These are phyloP conservation scores for Lumbricus terrestris DNA, from an alignment of 2,888 invertebrate species.

Conservation along the genomic window DNA sequence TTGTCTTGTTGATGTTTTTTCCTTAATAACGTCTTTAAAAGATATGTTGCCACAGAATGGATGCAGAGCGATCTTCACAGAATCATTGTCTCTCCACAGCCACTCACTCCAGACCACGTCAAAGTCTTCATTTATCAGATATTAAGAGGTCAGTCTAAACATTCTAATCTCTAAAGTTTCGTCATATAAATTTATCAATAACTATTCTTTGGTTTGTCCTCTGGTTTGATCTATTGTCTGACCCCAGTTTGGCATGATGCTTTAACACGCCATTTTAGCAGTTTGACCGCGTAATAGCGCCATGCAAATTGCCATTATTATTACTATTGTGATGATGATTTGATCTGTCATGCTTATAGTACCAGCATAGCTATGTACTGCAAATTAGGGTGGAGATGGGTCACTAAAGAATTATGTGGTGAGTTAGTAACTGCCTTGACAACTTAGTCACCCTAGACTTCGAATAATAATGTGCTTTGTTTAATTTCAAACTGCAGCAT, in stretches of 20 bases:
- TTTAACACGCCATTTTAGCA: too few relatives aligned
- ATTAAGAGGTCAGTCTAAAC: conserved; percentile 81
- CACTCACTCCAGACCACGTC: conserved; percentile 97
- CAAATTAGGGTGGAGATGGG: too few relatives aligned
- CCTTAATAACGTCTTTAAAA: conserved; percentile 59
- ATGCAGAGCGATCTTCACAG: conserved; percentile 99
- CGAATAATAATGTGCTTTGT: too few relatives aligned
- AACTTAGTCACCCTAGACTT: too few relatives aligned
- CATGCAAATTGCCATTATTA: too few relatives aligned
- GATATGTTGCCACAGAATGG: conserved; percentile 98
- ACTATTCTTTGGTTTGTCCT: not conserved
- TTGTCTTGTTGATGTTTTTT: not conserved
- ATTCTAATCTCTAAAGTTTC: not conserved
- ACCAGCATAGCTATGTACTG: too few relatives aligned
- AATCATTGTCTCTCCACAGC: conserved; percentile 99
- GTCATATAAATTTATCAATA: not conserved
- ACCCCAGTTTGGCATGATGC: not conserved
- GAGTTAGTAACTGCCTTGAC: too few relatives aligned
- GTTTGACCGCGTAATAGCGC: too few relatives aligned
- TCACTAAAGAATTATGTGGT: too few relatives aligned
- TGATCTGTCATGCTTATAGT: not conserved
- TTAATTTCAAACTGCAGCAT: too few relatives aligned
- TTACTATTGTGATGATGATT: too few relatives aligned
- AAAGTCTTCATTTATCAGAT: conserved; percentile 99
- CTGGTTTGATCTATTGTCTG: not conserved